Base-by-base conservation (phyloP, 64 coral and sea anemone genomes). In the Platygyra sinensis region DNA sequence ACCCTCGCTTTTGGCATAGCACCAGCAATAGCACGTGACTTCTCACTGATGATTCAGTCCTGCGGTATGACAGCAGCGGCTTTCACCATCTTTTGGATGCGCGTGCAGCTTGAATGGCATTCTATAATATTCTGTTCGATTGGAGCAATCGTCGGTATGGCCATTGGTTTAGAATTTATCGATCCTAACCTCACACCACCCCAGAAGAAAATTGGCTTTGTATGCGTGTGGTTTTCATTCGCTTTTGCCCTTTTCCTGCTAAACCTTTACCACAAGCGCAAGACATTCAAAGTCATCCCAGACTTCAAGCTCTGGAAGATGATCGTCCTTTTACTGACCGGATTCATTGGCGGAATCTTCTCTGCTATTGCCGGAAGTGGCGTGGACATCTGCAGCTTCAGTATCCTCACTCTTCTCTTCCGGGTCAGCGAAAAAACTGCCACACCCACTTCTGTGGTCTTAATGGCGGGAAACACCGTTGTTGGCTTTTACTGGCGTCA, bases 191-290 rank as follows among this genome's bases (percentile, higher is more conserved):
- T 96, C 8, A 93, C 95, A 29, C 91, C 95, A 55, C 84, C 90
- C 19, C 86, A 92, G 73, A 96, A 96, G 72, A 96, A 96, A 86
- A 92, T 96, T 78, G 88, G 95, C 16, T 96, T 96, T 60, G 95
- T 96, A 2, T 87, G 87, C 52, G 86, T 96, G 4, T 96, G 94
- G 94, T 96, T 96, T 27, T 84, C 94, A 0, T 96, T 96, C 30
- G 94, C 94, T 1, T 96, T 96, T 81, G 87, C 94, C 0, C 61
- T 96, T 9, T 96, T 96, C 72, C 88, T 96, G 17, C 61, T 96
- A 5, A 96, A 96, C 59, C 87, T 82, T 17, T 93, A 93, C 91
- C 82, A 89, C 67, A 91, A 96, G 39, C 52, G 95, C 29, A 87
- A 72, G 73, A 96, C 95, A 6, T 96, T 77, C 50, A 87, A 82